Conservation (phyloP, 2,113 vertebrate species). For the Sander vitreus region DNA sequence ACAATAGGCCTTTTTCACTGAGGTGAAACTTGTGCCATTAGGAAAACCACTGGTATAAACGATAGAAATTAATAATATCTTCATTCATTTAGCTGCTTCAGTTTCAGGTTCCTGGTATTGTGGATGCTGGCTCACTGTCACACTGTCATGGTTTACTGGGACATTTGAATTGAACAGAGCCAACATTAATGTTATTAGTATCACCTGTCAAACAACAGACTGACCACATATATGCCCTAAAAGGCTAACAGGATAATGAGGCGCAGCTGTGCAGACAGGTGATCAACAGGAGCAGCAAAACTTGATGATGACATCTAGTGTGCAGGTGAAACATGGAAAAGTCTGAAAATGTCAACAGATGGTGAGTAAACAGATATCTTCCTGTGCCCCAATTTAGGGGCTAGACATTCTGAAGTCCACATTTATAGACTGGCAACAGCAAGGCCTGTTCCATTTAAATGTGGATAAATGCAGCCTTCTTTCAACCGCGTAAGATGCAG, state of each 20-base stretch:
- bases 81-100: background rate
- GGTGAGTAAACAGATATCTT: background rate
- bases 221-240: background rate
- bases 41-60: background rate
- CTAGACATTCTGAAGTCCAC: background rate
- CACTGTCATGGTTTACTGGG: background rate
- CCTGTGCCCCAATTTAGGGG: constrained; percentile 9
- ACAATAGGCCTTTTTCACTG: background rate
- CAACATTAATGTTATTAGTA: background rate
- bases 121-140: background rate
- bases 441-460: constrained; percentile 16
- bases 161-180: background rate
- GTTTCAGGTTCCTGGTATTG: background rate
- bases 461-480: constrained; percentile 14
- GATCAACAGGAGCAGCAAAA: background rate
- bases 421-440: background rate
- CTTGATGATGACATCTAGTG: constrained; percentile 41
- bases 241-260: background rate
- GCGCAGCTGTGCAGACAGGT: constrained; percentile 1
- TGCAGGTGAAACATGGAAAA: constrained; percentile 27
- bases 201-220: background rate
- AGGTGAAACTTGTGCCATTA: background rate
- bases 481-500: background rate
- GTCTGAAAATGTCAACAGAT: constrained; percentile 1
- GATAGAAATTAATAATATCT: background rate